These are phyloP conservation scores for Zaprionus nigranus DNA, from an alignment of 1,140 invertebrate genomes.

Conservation along the genomic window DNA sequence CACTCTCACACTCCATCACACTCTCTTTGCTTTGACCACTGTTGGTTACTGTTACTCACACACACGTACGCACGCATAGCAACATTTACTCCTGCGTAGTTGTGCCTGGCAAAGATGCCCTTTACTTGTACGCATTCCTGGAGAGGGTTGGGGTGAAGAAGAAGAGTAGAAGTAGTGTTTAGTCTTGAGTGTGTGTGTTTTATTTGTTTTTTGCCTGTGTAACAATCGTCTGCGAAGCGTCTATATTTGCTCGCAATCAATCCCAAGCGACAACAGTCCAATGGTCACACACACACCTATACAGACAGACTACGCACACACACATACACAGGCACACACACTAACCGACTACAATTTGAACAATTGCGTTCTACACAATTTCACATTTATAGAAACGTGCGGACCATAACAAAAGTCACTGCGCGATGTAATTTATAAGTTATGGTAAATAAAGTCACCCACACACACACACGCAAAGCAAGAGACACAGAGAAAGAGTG, in stretches of 20 bases:
- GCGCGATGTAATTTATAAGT: constrained; percentile 62
- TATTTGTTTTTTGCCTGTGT: constrained; percentile 42
- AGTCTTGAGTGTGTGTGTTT: neutral
- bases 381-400: constrained; percentile 58
- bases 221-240: constrained; percentile 56
- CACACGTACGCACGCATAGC: neutral
- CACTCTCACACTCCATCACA: neutral
- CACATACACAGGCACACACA: neutral
- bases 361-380: constrained; percentile 62
- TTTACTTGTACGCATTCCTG: constrained; percentile 2
- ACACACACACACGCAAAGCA: constrained; percentile 34
- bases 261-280: constrained; percentile 53
- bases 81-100: neutral
- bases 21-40: constrained; percentile 8
- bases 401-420: constrained; percentile 52
- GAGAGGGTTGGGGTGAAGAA: neutral
- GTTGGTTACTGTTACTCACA: too few species aligned
- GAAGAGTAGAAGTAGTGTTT: neutral
- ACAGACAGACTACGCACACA: constrained; percentile 5
- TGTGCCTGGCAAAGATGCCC: neutral
- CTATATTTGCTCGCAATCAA: constrained; percentile 70
- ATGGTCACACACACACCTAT: constrained; percentile 24
- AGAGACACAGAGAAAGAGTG: constrained; percentile 18
- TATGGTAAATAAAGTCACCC: constrained; percentile 59
- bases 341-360: constrained; percentile 24